Base-by-base conservation (phyloP, 2,113 vertebrate species). In the Bujurquina vittata region DNA sequence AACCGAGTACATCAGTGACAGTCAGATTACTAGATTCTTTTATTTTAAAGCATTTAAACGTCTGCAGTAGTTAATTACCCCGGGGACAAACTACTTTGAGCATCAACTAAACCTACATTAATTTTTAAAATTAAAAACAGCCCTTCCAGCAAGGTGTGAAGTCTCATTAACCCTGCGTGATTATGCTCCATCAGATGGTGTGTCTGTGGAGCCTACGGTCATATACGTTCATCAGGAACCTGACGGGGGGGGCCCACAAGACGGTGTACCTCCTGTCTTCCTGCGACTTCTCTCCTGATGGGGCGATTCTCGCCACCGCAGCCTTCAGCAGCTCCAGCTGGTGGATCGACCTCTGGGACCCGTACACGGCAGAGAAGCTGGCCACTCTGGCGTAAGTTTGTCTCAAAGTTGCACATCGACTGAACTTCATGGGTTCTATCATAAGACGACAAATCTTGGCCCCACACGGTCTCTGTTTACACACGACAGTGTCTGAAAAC, bases 291-390 rank as follows among this genome's bases (percentile, higher is more conserved):
- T 99, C 98, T 0, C 97, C 97, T 0, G 98, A 99, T 31, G 98
- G 98, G 0, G 98, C 97, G 0, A 92, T 99, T 91, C 96, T 99
- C 0, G 97, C 97, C 87, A 97, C 98, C 0, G 97, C 97, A 0
- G 98, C 98, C 7, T 98, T 97, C 77, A 91, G 92, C 11, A 86
- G 94, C 0, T 96, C 96, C 78, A 94, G 92, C 86, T 96, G 97
- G 95, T 97, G 95, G 11, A 96, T 98, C 86, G 97, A 97, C 93
- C 96, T 99, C 87, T 99, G 98, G 98, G 98, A 99, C 91, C 98
- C 98, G 23, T 98, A 98, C 94, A 99, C 98, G 0, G 97, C 97
- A 4, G 96, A 98, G 91, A 96, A 96, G 76, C 96, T 99, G 88
- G 86, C 94, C 89, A 96, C 94, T 88, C 95, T 99, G 72, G 94